A percentile compares a stretch with the other conserved stretches of the same genome.
These are phyloP conservation scores for Hylomyscus alleni DNA, from an alignment of 2,797 vertebrate species.

Conservation along the genomic window DNA sequence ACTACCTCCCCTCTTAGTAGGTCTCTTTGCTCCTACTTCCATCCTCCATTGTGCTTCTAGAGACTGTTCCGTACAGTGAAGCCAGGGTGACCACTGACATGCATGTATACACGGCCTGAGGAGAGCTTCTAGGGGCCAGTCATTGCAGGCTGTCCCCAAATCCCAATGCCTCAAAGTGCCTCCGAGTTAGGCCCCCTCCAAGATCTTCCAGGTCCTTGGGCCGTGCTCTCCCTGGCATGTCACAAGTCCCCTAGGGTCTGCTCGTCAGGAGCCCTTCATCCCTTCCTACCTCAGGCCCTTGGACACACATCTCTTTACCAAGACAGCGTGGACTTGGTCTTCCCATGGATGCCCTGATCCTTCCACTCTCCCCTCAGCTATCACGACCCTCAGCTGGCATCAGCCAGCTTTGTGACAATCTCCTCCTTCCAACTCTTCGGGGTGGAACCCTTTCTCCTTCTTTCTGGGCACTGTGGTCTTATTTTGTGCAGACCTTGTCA, in stretches of 20 bases:
- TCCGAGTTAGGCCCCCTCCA: not conserved
- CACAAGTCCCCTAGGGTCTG: not conserved
- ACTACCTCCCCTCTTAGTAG: too few relatives aligned
- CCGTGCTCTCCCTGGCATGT: not conserved
- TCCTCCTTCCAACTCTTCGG: not conserved
- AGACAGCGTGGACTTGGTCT: too few relatives aligned
- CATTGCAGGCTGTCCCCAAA: not conserved
- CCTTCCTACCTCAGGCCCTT: not conserved
- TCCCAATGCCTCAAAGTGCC: not conserved
- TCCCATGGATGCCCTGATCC: rapidly evolving
- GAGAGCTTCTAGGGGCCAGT: not conserved
- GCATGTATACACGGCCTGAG: too few relatives aligned
- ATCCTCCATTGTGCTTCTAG: not conserved
- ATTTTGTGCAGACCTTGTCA: not conserved
- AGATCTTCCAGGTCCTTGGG: not conserved
- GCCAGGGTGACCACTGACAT: not conserved
- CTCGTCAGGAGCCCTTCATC: rapidly evolving
- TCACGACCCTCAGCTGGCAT: rapidly evolving
- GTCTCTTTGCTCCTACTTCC: not conserved
- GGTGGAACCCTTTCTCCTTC: not conserved
- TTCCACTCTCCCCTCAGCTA: not conserved
- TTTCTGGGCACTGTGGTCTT: not conserved
- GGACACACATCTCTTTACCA: not conserved
- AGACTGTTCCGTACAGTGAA: not conserved
- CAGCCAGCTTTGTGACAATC: too few relatives aligned